Percentiles rank a stretch among this genome's conserved stretches.
Conservation (phyloP, 1,140 invertebrate species). For the Copidosoma floridanum region DNA sequence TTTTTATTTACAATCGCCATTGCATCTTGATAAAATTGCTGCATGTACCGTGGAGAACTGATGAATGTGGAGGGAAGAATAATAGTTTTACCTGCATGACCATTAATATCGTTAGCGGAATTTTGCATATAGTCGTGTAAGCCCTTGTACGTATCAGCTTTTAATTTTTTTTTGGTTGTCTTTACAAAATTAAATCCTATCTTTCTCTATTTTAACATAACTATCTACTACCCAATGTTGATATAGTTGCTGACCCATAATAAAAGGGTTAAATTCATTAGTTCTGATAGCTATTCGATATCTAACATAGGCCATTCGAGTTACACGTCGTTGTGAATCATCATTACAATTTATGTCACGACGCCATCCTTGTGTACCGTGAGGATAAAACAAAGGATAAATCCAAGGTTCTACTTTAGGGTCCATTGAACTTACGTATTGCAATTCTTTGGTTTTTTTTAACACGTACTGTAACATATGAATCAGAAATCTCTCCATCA, state of each 20-base stretch:
- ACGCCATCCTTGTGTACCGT: conserved; percentile 20
- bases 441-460: not conserved
- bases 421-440: not conserved
- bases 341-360: conserved; percentile 1
- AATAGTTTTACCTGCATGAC: conserved; percentile 25
- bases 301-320: conserved; percentile 9
- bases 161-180: conserved; percentile 3
- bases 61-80: conserved; percentile 48
- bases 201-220: conserved; percentile 13
- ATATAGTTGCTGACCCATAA: conserved; percentile 5
- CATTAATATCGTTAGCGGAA: conserved; percentile 15
- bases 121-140: conserved; percentile 12
- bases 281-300: conserved; percentile 5
- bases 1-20: conserved; percentile 48
- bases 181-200: not conserved
- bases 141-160: conserved; percentile 12
- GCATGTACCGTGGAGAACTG: conserved; percentile 48
- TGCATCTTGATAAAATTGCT: conserved; percentile 51
- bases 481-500: conserved; percentile 6
- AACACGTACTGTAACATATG: not conserved
- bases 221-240: conserved; percentile 15
- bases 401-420: conserved; percentile 13
- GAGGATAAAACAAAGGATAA: conserved; percentile 24
- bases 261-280: conserved; percentile 8
- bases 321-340: conserved; percentile 8